A percentile compares a stretch with the other conserved stretches of the same genome.
phyloP scores from a whole-genome alignment of 64 coral and sea anemone species.

The Montipora foliosa region DNA sequence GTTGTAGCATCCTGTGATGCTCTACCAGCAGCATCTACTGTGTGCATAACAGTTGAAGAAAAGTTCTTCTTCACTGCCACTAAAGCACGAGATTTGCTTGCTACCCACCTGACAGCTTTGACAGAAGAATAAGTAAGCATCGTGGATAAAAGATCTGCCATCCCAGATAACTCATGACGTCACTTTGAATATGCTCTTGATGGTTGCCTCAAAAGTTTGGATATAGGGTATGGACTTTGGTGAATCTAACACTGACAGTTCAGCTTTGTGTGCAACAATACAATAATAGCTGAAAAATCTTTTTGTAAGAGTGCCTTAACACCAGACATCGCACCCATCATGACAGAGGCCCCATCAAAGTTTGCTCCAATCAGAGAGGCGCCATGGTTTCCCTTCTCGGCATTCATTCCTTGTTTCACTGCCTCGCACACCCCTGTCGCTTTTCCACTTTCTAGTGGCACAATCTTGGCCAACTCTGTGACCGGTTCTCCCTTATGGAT shows the following conservation, averaged over 20 bases:
- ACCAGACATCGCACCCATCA: conserved; percentile 4
- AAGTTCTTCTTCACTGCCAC: background rate
- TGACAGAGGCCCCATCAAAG: conserved; percentile 40
- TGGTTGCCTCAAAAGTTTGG: conserved; percentile 47
- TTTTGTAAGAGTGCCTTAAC: conserved; percentile 28
- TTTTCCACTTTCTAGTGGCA: conserved; percentile 6
- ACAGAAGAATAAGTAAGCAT: background rate
- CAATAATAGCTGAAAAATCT: conserved; percentile 33
- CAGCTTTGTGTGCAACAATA: conserved; percentile 60
- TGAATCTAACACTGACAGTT: conserved; percentile 51
- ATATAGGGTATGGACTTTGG: conserved; percentile 31
- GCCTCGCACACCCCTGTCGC: background rate
- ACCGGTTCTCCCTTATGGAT: conserved; percentile 24
- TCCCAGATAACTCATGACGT: background rate
- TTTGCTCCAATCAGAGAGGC: conserved; percentile 39
- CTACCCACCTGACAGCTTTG: conserved; percentile 39
- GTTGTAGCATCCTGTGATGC: conserved; percentile 43
- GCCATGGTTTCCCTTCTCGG: background rate
- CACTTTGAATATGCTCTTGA: conserved; percentile 62
- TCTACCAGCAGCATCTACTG: conserved; percentile 30
- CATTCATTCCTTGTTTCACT: conserved; percentile 18
- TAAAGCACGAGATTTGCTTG: background rate
- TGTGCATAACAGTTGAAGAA: conserved; percentile 21
- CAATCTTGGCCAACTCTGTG: conserved; percentile 35
- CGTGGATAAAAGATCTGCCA: background rate